phyloP scores from a whole-genome alignment of 2,797 vertebrate species.

The Melanotaenia maccullochi region DNA sequence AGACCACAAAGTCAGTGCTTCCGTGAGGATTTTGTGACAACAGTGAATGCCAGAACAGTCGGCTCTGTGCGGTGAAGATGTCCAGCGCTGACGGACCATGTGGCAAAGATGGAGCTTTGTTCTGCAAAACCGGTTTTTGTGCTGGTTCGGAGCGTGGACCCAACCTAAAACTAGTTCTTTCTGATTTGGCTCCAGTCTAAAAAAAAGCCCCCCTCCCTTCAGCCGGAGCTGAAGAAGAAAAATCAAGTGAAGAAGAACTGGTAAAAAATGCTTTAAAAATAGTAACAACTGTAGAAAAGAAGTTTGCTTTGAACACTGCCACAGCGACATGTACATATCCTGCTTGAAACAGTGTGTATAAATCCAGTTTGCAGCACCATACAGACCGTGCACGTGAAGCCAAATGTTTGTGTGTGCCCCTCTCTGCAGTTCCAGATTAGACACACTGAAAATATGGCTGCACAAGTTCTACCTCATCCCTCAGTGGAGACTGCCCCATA shows the following conservation, averaged over 20 bases:
- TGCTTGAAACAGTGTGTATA: too few relatives aligned
- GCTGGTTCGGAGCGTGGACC: background rate
- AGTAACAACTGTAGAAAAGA: too few relatives aligned
- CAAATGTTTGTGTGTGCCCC: slow-evolving; percentile 36
- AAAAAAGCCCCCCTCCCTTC: background rate
- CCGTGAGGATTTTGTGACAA: too few relatives aligned
- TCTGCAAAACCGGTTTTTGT: background rate
- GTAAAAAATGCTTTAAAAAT: too few relatives aligned
- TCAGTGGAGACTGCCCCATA: slow-evolving; percentile 14
- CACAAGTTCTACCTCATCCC: slow-evolving; percentile 20
- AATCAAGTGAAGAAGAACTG: too few relatives aligned
- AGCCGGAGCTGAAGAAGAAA: background rate
- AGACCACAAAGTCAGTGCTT: background rate
- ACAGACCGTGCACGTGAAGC: background rate
- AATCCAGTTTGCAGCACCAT: too few relatives aligned
- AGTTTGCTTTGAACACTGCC: too few relatives aligned
- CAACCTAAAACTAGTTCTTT: background rate
- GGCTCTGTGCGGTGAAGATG: too few relatives aligned
- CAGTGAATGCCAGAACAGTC: too few relatives aligned
- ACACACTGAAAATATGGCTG: slow-evolving; percentile 37
- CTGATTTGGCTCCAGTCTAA: too few relatives aligned
- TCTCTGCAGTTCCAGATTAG: slow-evolving; percentile 37
- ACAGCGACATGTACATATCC: too few relatives aligned
- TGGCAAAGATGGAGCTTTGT: background rate
- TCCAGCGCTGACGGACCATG: too few relatives aligned